Evolutionary conservation across 2,797 vertebrate genomes (phyloP).

Genomic region (Mormyrops attenuatus): DNA sequence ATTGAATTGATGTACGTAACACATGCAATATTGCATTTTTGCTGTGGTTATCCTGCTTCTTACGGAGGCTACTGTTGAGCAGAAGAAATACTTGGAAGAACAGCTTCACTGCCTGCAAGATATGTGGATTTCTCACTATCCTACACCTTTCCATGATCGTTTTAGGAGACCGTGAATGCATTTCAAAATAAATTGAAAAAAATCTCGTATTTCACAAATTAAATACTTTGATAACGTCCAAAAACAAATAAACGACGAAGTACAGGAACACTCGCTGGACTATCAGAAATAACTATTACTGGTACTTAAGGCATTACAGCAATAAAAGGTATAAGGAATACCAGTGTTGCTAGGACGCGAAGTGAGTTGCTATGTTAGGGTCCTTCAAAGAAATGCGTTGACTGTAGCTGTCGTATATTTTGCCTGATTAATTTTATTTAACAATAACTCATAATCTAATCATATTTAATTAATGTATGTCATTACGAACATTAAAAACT

Average conservation of each 20-base stretch:
- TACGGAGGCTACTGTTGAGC: neutral
- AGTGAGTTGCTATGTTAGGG: slow-evolving; percentile 47
- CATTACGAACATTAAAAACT: neutral
- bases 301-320: neutral
- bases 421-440: slow-evolving; percentile 23
- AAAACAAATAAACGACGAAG: neutral
- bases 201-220: neutral
- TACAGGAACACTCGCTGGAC: neutral
- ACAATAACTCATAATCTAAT: neutral
- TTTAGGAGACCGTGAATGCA: neutral
- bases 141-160: neutral
- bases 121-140: neutral
- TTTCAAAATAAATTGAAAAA: neutral
- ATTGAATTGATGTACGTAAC: neutral
- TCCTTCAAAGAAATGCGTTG: slow-evolving; percentile 30
- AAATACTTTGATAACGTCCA: neutral
- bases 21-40: neutral
- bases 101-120: neutral
- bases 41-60: neutral
- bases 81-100: neutral
- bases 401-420: slow-evolving; percentile 6
- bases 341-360: slow-evolving; percentile 48
- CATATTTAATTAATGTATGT: neutral
- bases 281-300: neutral
- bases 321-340: neutral